phyloP scores from a whole-genome alignment of 1,140 invertebrate species.

The Oncopodura yosiiana region DNA sequence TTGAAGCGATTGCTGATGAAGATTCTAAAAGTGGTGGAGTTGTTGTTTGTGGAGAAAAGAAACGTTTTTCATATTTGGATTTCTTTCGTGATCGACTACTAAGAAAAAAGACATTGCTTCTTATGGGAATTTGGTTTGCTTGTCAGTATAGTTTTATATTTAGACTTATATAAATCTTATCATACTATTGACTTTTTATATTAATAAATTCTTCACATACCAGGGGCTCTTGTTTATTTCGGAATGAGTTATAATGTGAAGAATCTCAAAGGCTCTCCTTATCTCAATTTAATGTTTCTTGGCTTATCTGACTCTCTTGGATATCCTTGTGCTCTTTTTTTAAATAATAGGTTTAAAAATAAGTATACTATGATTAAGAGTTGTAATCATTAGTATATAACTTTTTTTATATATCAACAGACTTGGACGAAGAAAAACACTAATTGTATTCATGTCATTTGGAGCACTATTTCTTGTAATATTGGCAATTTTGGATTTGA shows the following conservation, averaged over 20 bases:
- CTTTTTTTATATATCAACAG: conserved; percentile 1
- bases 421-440: conserved; percentile 10
- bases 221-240: background rate
- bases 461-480: conserved; percentile 2
- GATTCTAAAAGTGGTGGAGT: conserved; percentile 10
- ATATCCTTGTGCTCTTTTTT: background rate
- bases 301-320: background rate
- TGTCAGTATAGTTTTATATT: no score
- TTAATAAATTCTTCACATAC: no score
- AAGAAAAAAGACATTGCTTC: conserved; percentile 12
- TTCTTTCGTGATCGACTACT: conserved; percentile 5
- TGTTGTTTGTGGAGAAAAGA: background rate
- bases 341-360: background rate
- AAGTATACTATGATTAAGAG: background rate
- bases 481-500: background rate
- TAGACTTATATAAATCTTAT: no score
- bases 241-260: background rate
- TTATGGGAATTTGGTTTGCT: conserved; percentile 28
- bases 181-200: no score
- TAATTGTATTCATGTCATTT: conserved; percentile 8
- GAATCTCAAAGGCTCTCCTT: background rate
- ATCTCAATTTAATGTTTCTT: background rate
- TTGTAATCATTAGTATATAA: background rate
- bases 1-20: conserved; percentile 8
- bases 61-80: conserved; percentile 14